Conservation (phyloP, 2,888 invertebrate species). For the Oxyteleia sp. region DNA sequence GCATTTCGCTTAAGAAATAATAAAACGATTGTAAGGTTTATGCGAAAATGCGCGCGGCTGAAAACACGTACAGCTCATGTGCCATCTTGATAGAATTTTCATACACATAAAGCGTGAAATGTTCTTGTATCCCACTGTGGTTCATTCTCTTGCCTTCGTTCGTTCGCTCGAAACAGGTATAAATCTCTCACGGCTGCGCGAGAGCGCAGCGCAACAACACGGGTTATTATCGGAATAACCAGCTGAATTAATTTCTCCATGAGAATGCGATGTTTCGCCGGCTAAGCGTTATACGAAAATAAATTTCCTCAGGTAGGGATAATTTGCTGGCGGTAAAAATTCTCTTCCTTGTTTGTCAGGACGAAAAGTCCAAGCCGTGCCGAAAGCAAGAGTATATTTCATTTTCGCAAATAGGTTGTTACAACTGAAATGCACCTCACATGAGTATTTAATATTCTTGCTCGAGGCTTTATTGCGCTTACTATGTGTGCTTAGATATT, state of each 20-base stretch:
- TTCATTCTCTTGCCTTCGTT: slow-evolving; percentile 65
- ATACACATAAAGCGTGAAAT: slow-evolving; percentile 73
- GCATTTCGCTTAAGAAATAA: slow-evolving; percentile 44
- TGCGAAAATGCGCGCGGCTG: slow-evolving; percentile 70
- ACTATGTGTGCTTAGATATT: slow-evolving; percentile 62
- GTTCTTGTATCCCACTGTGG: slow-evolving; percentile 70
- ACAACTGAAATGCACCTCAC: slow-evolving; percentile 49
- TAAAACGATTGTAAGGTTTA: slow-evolving; percentile 57
- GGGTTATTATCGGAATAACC: no score
- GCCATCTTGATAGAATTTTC: slow-evolving; percentile 75
- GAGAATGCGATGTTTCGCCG: slow-evolving; percentile 71
- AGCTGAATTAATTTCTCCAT: no score
- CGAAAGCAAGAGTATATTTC: slow-evolving; percentile 70
- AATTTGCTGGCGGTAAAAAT: slow-evolving; percentile 72
- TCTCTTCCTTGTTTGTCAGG: slow-evolving; percentile 71
- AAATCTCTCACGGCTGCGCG: slow-evolving; percentile 70
- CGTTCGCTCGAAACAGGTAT: slow-evolving; percentile 65
- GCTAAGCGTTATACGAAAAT: slow-evolving; percentile 74
- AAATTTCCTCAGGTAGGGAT: slow-evolving; percentile 69
- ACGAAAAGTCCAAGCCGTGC: slow-evolving; percentile 58
- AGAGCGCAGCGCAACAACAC: slow-evolving; percentile 70
- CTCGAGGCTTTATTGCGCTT: slow-evolving; percentile 45
- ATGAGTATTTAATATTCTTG: slow-evolving; percentile 64
- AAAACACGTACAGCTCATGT: slow-evolving; percentile 64
- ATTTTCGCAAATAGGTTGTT: slow-evolving; percentile 66